A percentile compares a stretch with the other conserved stretches of the same genome.
These are phyloP conservation scores for Tapirus indicus DNA, from an alignment of 2,797 vertebrate species.

Conservation along the genomic window DNA sequence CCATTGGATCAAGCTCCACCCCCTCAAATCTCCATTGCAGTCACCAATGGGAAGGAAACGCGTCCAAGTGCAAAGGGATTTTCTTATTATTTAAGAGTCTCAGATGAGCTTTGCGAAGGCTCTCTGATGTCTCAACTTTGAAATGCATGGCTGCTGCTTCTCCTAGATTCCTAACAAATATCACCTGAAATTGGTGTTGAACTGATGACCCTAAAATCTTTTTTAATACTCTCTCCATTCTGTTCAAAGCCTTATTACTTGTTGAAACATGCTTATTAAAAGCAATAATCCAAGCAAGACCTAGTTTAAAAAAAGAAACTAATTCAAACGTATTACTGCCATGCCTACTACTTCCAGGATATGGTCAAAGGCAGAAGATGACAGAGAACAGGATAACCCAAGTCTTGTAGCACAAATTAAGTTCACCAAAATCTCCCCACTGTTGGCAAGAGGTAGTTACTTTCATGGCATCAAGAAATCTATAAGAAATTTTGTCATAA, in stretches of 20 bases:
- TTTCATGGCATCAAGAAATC: constrained; percentile 23
- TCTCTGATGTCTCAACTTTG: neutral
- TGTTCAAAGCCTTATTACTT: constrained; percentile 27
- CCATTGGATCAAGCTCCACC: neutral
- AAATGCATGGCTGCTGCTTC: constrained; percentile 2
- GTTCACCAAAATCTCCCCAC: constrained; percentile 15
- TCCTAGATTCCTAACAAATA: constrained; percentile 47
- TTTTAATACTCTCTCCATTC: constrained; percentile 44
- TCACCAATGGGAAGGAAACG: neutral
- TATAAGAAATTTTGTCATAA: neutral
- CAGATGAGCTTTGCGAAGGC: constrained; percentile 38
- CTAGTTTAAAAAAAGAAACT: neutral
- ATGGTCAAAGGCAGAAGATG: neutral
- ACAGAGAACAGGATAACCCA: constrained; percentile 37
- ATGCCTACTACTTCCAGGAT: neutral
- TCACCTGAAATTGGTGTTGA: constrained; percentile 34
- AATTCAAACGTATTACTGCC: neutral
- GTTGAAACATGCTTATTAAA: constrained; percentile 60
- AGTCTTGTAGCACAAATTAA: constrained; percentile 24
- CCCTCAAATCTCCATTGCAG: constrained; percentile 7
- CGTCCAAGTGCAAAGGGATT: neutral
- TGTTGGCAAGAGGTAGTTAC: neutral
- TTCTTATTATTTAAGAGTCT: constrained; percentile 14
- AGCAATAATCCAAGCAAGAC: constrained; percentile 63
- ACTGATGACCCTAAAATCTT: constrained; percentile 27